A percentile compares a stretch with the other conserved stretches of the same genome.
Evolutionary conservation across 2,113 vertebrate genomes (phyloP).

Genomic region (Tapirus terrestris): DNA sequence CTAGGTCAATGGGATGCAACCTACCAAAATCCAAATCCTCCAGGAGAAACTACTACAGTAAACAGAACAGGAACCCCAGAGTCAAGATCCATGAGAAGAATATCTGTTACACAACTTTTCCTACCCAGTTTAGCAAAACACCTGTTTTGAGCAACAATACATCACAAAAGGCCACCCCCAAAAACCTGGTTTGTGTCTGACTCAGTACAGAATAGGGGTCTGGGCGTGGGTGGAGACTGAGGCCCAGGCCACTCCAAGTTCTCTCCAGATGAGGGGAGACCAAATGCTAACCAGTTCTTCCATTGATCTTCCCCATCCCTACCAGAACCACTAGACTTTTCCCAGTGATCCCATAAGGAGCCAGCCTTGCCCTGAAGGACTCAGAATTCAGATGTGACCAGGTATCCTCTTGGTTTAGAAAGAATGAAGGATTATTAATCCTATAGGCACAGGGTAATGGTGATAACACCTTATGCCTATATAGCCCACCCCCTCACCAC

Average conservation of each 20-base stretch:
- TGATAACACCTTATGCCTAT: neutral
- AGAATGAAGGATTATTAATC: neutral
- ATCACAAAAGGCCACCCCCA: conserved; percentile 69
- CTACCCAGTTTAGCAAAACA: conserved; percentile 73
- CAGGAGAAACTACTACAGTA: conserved; percentile 25
- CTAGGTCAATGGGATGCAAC: conserved; percentile 52
- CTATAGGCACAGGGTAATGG: neutral
- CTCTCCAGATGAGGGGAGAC: neutral
- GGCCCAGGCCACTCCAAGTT: neutral
- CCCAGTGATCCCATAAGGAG: neutral
- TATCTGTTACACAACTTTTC: conserved; percentile 66
- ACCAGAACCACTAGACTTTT: neutral
- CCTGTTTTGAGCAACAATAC: conserved; percentile 69
- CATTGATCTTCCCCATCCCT: too few relatives aligned
- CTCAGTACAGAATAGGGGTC: neutral
- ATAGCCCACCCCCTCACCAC: neutral
- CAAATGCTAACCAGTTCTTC: neutral
- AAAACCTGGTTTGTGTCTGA: conserved; percentile 38
- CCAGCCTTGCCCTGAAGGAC: neutral
- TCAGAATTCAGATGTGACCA: conserved; percentile 22
- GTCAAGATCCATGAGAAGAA: conserved; percentile 65
- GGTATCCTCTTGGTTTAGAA: conserved; percentile 23
- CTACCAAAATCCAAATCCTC: conserved; percentile 32
- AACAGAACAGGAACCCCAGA: conserved; percentile 44
- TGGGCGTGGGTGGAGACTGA: neutral